Base-by-base conservation (phyloP, 1,140 invertebrate genomes). In the Bursaphelenchus mucronatus region DNA sequence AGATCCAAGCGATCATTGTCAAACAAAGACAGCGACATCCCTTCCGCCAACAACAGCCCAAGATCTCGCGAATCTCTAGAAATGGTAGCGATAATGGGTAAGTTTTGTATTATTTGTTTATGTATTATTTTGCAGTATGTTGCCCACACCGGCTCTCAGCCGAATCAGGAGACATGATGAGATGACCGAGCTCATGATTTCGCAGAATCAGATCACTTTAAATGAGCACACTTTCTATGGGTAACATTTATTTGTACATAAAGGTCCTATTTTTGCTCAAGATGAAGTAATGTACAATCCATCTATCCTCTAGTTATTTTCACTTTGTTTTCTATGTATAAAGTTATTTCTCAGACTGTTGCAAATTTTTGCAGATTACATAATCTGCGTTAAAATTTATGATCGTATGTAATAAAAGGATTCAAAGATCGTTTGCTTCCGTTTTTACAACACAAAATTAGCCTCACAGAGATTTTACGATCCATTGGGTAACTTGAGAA, bases 41-140 rank as follows among this genome's bases (percentile, higher is more conserved):
- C 11, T 71, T 53, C 46, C 64, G 65, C 52, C 61, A 55, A 19
- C 39, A 78, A 57, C 67, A 56, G 30, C 61, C 55, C 15, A 39
- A 39, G 11, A 13, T 30, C 13, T 21, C 17, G n/a, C 21, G 43
- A 41, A 3, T n/a, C 2, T 63, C 61, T 8, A 63, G 43, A 65
- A 39, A 50, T 17, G 19, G 13, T 3, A 13, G 13, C 6, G 61
- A 63, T 15, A 64, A 13, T 11, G 61, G 58, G 61, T 63, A 13
- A 13, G 61, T 4, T 4, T 43, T 13, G 11, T 3, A 21, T 13
- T 39, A 10, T 17, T 45, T 11, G 43, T 7, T 15, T 4, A 3
- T 64, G n/a, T 19, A 4, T 54, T n/a, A 63, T 19, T 1, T 55
- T 63, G 62, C 61, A 63, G 61, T 1, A n/a, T 61, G 19, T 30